Conservation (phyloP, 2,797 vertebrate species). For the Gobio occitaniae region DNA sequence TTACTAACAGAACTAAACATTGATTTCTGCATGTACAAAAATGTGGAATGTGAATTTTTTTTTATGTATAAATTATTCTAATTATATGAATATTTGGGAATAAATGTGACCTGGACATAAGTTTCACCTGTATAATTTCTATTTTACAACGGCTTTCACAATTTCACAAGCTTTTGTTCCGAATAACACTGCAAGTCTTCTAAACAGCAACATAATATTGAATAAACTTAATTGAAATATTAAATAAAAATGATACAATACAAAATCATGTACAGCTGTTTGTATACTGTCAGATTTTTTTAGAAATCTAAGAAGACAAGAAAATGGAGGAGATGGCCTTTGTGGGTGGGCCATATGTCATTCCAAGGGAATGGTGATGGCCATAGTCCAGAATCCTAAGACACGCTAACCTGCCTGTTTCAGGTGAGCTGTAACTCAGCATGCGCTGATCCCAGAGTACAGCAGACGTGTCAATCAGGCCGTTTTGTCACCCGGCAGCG, state of each 20-base stretch:
- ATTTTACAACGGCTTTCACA: background rate
- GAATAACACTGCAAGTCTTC: background rate
- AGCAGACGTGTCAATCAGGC: constrained; percentile 30
- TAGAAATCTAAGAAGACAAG: background rate
- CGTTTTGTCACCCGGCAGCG: constrained; percentile 18
- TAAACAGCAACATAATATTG: background rate
- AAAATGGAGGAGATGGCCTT: background rate
- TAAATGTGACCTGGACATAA: background rate
- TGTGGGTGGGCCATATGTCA: background rate
- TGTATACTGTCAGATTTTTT: background rate
- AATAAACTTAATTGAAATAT: background rate
- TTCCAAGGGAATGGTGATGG: background rate
- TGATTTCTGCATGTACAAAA: background rate
- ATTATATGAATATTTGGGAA: too few species aligned
- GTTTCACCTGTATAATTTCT: background rate
- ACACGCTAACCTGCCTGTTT: background rate
- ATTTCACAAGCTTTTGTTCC: background rate
- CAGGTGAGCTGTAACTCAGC: constrained; percentile 19
- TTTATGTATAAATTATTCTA: background rate
- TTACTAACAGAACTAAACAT: background rate
- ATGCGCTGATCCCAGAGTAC: background rate
- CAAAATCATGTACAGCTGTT: too few species aligned
- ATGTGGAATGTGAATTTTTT: background rate
- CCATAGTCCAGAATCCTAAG: background rate
- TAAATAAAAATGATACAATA: too few species aligned